These are phyloP conservation scores for Hormaphis cornu DNA, from an alignment of 1,140 invertebrate species.

Conservation along the genomic window DNA sequence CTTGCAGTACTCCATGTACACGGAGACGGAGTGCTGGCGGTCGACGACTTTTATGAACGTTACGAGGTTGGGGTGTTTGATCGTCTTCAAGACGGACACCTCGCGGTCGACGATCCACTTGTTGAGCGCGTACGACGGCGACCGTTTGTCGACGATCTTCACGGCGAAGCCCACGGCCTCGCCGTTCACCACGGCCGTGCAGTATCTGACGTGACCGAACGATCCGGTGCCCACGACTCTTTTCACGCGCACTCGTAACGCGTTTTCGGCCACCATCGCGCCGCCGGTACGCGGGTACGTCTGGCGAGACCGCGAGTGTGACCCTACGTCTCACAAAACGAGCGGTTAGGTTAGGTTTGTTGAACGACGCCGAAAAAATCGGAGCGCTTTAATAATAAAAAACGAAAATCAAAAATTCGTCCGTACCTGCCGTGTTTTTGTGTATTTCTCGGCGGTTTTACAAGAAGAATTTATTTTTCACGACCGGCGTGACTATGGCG, in stretches of 20 bases:
- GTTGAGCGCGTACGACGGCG: constrained; percentile 75
- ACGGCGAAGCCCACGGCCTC: not conserved
- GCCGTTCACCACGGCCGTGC: not conserved
- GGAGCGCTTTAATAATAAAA: too few relatives aligned
- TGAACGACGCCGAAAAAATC: too few relatives aligned
- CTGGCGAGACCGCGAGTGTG: too few relatives aligned
- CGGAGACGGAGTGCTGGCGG: constrained; percentile 46
- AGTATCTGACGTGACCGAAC: constrained; percentile 14
- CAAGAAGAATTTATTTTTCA: too few relatives aligned
- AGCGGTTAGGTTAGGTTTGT: too few relatives aligned
- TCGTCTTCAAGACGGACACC: constrained; percentile 67
- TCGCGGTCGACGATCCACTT: constrained; percentile 75
- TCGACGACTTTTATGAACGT: constrained; percentile 46
- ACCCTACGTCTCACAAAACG: too few relatives aligned
- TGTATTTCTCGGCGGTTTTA: too few relatives aligned
- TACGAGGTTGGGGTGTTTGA: constrained; percentile 75
- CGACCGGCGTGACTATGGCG: too few relatives aligned
- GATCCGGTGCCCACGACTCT: constrained; percentile 6
- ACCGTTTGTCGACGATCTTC: constrained; percentile 54
- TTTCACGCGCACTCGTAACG: not conserved
- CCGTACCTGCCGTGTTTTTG: too few relatives aligned
- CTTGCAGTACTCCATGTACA: constrained; percentile 54
- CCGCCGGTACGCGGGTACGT: too few relatives aligned
- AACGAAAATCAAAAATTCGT: too few relatives aligned
- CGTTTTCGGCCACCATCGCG: not conserved